Evolutionary conservation across 2,113 vertebrate species (phyloP).

Genomic region (Crotalus horridus): DNA sequence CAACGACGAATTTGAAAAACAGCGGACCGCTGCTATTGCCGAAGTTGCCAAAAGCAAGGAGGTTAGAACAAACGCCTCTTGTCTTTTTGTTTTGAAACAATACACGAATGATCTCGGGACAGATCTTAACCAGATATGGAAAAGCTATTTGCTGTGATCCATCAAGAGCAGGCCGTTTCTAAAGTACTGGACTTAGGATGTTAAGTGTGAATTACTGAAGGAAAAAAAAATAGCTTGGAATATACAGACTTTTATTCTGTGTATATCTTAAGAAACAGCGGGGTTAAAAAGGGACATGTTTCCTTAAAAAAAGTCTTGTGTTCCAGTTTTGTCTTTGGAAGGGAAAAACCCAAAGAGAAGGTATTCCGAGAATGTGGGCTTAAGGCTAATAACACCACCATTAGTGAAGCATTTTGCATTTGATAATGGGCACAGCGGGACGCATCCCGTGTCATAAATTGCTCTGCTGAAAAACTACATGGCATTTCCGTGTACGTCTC

Average conservation of each 20-base stretch:
- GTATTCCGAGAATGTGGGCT: neutral
- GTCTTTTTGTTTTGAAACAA: neutral
- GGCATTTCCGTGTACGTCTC: no score
- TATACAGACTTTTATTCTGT: neutral
- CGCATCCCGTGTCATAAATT: neutral
- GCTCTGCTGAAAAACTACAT: no score
- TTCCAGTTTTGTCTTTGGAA: neutral
- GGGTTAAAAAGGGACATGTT: neutral
- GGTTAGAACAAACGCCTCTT: slow-evolving; percentile 67
- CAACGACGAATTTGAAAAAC: slow-evolving; percentile 96
- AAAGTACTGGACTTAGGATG: neutral
- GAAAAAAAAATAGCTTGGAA: neutral
- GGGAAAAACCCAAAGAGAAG: neutral
- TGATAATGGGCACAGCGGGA: no score
- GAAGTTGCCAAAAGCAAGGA: slow-evolving; percentile 97
- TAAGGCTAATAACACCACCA: no score
- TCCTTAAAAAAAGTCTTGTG: neutral
- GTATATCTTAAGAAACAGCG: neutral
- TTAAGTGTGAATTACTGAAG: neutral
- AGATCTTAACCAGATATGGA: neutral
- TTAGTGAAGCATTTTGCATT: no score
- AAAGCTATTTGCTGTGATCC: neutral
- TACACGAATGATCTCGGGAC: neutral
- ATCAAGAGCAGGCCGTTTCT: neutral
- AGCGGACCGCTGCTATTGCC: slow-evolving; percentile 93